Conservation (phyloP, 1,140 invertebrate species). For the Homarus americanus region DNA sequence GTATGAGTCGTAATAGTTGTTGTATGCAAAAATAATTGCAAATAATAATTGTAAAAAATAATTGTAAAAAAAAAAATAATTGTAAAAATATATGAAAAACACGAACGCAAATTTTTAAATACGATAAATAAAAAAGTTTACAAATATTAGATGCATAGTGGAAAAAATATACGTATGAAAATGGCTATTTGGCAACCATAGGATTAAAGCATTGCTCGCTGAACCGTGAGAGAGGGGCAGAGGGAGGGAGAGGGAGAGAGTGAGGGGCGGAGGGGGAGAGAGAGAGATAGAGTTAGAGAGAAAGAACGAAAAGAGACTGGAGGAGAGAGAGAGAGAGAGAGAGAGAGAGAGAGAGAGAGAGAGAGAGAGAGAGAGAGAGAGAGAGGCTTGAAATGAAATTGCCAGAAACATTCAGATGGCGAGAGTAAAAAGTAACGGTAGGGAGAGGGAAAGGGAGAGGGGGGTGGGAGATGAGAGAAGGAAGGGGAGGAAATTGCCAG, state of each 20-base stretch:
- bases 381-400: neutral
- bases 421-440: neutral
- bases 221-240: neutral
- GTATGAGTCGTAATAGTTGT: too few species aligned
- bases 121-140: constrained; percentile 2
- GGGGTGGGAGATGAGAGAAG: too few species aligned
- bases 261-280: neutral
- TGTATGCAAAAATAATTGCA: too few species aligned
- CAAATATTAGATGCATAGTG: neutral
- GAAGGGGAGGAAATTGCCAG: too few species aligned
- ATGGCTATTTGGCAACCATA: constrained; percentile 10
- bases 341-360: too few species aligned
- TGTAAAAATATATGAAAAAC: neutral
- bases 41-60: too few species aligned
- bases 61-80: too few species aligned
- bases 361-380: too few species aligned
- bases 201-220: neutral
- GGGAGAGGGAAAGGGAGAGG: too few species aligned
- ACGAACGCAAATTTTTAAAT: neutral
- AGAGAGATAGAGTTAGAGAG: neutral
- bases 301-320: neutral
- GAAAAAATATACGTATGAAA: constrained; percentile 7
- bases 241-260: too few species aligned
- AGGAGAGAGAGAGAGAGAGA: constrained; percentile 6
- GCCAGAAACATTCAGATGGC: neutral